phyloP scores from a whole-genome alignment of 2,888 invertebrate species.

The Acrobasis consociella region DNA sequence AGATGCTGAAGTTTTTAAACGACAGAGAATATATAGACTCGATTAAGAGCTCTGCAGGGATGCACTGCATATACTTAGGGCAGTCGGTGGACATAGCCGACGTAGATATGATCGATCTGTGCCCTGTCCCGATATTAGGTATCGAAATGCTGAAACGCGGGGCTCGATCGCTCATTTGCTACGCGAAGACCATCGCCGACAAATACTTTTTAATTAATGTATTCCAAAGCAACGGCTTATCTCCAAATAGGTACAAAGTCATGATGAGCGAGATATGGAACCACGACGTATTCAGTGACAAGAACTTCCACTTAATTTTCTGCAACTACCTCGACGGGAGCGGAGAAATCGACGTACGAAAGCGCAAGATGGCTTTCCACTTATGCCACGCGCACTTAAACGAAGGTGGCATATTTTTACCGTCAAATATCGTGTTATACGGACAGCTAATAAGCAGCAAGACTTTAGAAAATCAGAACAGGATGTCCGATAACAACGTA shows the following conservation, averaged over 20 bases:
- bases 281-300: constrained; percentile 12
- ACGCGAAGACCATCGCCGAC: constrained; percentile 25
- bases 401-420: constrained; percentile 24
- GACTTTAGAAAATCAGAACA: constrained; percentile 22
- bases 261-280: constrained; percentile 13
- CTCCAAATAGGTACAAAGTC: background rate
- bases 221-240: constrained; percentile 13
- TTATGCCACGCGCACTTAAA: constrained; percentile 21
- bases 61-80: constrained; percentile 5
- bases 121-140: constrained; percentile 79
- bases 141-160: constrained; percentile 67
- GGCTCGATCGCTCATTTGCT: constrained; percentile 50
- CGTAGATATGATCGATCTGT: constrained; percentile 68
- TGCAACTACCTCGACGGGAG: constrained; percentile 19
- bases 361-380: constrained; percentile 9
- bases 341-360: constrained; percentile 24
- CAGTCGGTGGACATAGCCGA: constrained; percentile 6
- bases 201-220: constrained; percentile 11
- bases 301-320: constrained; percentile 24
- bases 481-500: constrained; percentile 9
- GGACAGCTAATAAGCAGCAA: constrained; percentile 23
- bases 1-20: background rate
- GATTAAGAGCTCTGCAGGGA: background rate
- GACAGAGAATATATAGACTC: background rate
- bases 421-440: constrained; percentile 15